Conservation (phyloP, 1,140 invertebrate species). For the Centruroides sculpturatus region DNA sequence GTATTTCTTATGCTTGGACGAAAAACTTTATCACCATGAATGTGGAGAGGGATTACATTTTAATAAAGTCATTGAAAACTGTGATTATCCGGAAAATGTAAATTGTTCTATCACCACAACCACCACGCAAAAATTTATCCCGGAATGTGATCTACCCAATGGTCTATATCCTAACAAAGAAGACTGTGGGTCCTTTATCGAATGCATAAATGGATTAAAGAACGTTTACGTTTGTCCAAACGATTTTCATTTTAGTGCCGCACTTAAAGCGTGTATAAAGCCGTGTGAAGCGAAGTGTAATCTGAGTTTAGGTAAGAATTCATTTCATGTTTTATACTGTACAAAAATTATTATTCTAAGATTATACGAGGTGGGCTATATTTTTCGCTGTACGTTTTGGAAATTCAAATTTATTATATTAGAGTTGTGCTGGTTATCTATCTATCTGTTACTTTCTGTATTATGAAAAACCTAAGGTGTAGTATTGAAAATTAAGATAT, state of each 20-base stretch:
- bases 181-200: neutral
- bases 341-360: neutral
- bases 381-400: too few relatives aligned
- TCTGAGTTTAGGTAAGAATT: constrained; percentile 3
- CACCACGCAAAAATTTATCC: too few relatives aligned
- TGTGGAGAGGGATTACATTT: constrained; percentile 5
- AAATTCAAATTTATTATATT: too few relatives aligned
- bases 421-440: too few relatives aligned
- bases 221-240: neutral
- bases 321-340: neutral
- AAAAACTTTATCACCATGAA: neutral
- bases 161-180: too few relatives aligned
- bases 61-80: neutral
- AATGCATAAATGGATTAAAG: neutral
- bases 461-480: too few relatives aligned
- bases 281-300: constrained; percentile 7
- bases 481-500: too few relatives aligned
- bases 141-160: too few relatives aligned
- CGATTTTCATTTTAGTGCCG: constrained; percentile 2
- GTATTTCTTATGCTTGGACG: constrained; percentile 1
- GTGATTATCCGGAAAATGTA: constrained; percentile 6
- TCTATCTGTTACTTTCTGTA: too few relatives aligned
- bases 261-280: neutral
- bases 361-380: neutral
- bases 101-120: neutral